A percentile compares a stretch with the other conserved stretches of the same genome.
Evolutionary conservation across 1,140 invertebrate species (phyloP).

Genomic region (Nasonia giraulti): DNA sequence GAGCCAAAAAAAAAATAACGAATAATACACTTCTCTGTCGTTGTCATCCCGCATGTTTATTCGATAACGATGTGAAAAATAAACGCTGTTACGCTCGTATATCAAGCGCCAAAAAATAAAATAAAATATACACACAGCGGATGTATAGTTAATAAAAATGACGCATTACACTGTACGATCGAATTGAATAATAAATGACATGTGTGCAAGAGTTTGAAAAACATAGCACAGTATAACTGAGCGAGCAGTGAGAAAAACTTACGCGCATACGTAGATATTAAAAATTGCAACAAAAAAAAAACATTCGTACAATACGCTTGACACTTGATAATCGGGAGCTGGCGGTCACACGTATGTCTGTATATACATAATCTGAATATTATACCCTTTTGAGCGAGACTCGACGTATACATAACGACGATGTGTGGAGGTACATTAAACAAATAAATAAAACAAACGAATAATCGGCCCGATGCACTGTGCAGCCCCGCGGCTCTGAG

Average conservation of each 20-base stretch:
- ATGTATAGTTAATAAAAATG: background rate
- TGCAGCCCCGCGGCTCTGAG: conserved; percentile 5
- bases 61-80: conserved; percentile 7
- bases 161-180: background rate
- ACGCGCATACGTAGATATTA: background rate
- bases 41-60: conserved; percentile 30
- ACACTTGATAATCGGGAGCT: background rate
- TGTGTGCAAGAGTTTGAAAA: background rate
- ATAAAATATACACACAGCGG: background rate
- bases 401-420: conserved; percentile 9
- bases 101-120: background rate
- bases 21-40: conserved; percentile 10
- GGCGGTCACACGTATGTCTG: background rate
- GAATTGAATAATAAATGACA: background rate
- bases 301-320: background rate
- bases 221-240: background rate
- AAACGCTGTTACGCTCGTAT: background rate
- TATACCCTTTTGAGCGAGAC: conserved; percentile 31
- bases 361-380: conserved; percentile 22
- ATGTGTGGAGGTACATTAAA: background rate
- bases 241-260: background rate
- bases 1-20: background rate
- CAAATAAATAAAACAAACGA: background rate
- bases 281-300: background rate
- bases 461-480: conserved; percentile 18